A percentile compares a stretch with the other conserved stretches of the same genome.
These are phyloP conservation scores for Dasysyrphus tricinctus DNA, from an alignment of 2,888 invertebrate species.

Conservation along the genomic window DNA sequence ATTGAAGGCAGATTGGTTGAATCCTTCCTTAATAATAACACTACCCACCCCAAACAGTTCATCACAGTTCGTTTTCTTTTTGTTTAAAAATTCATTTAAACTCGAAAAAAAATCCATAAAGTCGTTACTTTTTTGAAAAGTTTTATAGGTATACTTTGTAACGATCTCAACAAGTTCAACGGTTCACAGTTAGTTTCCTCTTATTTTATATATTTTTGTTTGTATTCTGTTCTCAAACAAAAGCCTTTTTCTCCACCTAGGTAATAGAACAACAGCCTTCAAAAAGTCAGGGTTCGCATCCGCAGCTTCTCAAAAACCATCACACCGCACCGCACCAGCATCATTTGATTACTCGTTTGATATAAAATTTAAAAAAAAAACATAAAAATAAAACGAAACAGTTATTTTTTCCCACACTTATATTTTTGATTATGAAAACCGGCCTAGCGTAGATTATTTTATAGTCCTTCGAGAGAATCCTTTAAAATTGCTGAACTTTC, in stretches of 20 bases:
- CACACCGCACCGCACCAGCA: slow-evolving; percentile 33
- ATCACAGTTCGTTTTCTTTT: neutral
- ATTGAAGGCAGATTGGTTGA: neutral
- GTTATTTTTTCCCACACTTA: slow-evolving; percentile 61
- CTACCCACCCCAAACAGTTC: neutral
- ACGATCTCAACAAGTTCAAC: slow-evolving; percentile 48
- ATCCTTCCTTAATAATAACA: neutral
- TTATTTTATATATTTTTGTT: neutral
- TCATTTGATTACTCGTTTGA: slow-evolving; percentile 43
- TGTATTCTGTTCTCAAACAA: neutral
- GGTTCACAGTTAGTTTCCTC: slow-evolving; percentile 21
- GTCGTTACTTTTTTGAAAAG: neutral
- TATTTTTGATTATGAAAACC: slow-evolving; percentile 41
- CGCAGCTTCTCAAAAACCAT: slow-evolving; percentile 51
- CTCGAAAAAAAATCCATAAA: slow-evolving; percentile 2
- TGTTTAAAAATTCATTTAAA: neutral
- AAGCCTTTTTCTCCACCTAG: slow-evolving; percentile 12
- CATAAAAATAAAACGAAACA: slow-evolving; percentile 15
- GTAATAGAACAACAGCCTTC: slow-evolving; percentile 33
- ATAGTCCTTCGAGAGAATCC: slow-evolving; percentile 53
- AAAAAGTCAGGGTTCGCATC: slow-evolving; percentile 53
- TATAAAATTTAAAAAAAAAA: slow-evolving; percentile 5
- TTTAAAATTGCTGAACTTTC: slow-evolving; percentile 64
- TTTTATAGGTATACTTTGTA: slow-evolving; percentile 2
- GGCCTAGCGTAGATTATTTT: slow-evolving; percentile 49